Conservation (phyloP, 2,888 invertebrate genomes). For the Heliconius ismenius region DNA sequence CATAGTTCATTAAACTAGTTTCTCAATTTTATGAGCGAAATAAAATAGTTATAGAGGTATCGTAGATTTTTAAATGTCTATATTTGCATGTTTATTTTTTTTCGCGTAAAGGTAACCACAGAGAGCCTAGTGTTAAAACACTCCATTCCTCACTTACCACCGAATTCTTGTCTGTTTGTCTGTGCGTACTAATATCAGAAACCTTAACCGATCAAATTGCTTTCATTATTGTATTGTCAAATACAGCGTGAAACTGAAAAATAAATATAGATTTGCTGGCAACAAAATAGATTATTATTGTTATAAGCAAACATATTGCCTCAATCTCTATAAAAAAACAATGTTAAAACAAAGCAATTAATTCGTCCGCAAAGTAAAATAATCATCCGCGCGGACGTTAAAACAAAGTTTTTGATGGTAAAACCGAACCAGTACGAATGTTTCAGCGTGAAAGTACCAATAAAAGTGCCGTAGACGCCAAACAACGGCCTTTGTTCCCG, state of each 20-base stretch:
- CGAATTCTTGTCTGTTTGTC: background rate
- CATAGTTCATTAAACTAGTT: background rate
- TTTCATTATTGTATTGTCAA: no score
- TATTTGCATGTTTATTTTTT: background rate
- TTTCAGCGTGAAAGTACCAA: constrained; percentile 48
- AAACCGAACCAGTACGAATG: constrained; percentile 44
- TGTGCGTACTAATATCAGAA: no score
- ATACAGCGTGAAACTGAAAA: no score
- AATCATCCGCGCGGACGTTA: constrained; percentile 33
- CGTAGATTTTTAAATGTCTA: background rate
- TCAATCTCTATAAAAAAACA: background rate
- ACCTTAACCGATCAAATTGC: no score
- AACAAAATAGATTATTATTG: no score
- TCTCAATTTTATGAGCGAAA: background rate
- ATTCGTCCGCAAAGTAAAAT: constrained; percentile 35
- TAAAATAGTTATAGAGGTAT: background rate
- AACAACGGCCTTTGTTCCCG: constrained; percentile 53
- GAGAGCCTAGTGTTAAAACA: background rate
- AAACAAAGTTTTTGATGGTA: constrained; percentile 44
- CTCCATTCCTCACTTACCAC: background rate
- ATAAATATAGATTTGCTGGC: no score
- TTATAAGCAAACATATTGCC: background rate
- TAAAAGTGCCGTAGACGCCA: constrained; percentile 49
- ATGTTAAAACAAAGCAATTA: constrained; percentile 30
- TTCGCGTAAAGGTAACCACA: background rate